Percentiles rank a stretch among this genome's conserved stretches.
These are phyloP conservation scores for Muschampia plurimacula DNA, from an alignment of 2,888 invertebrate species.

Conservation along the genomic window DNA sequence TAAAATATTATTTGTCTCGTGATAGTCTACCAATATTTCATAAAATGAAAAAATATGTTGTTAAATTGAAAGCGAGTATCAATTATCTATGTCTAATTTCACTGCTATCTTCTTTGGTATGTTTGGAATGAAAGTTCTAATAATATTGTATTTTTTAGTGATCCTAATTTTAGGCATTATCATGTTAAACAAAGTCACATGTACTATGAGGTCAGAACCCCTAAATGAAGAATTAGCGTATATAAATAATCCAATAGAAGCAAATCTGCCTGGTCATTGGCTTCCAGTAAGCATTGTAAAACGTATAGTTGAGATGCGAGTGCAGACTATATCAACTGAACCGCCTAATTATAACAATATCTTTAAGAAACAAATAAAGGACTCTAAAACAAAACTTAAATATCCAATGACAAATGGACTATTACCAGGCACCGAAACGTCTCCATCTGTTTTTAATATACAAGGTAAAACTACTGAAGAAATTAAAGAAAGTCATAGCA, in stretches of 20 bases:
- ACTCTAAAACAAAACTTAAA: background rate
- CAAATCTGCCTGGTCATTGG: conserved; percentile 62
- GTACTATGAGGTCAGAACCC: conserved; percentile 48
- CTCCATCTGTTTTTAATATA: background rate
- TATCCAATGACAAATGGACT: background rate
- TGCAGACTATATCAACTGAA: conserved; percentile 39
- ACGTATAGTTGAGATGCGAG: conserved; percentile 56
- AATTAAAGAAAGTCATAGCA: background rate
- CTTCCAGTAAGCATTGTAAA: conserved; percentile 58
- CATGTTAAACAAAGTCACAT: conserved; percentile 44
- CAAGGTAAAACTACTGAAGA: background rate
- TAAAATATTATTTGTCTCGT: background rate
- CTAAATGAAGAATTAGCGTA: conserved; percentile 50
- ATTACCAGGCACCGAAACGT: background rate
- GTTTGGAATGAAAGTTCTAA: background rate
- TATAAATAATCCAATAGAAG: conserved; percentile 62
- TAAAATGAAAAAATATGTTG: conserved; percentile 7
- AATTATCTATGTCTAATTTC: background rate
- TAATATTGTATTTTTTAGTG: conserved; percentile 51
- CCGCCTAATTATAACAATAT: conserved; percentile 12
- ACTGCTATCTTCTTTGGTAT: background rate
- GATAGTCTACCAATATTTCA: background rate
- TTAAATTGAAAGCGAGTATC: conserved; percentile 7
- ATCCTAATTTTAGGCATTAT: conserved; percentile 51
- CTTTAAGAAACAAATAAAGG: conserved; percentile 2